Evolutionary conservation across 2,797 vertebrate genomes (phyloP).

Genomic region (Coluber constrictor): DNA sequence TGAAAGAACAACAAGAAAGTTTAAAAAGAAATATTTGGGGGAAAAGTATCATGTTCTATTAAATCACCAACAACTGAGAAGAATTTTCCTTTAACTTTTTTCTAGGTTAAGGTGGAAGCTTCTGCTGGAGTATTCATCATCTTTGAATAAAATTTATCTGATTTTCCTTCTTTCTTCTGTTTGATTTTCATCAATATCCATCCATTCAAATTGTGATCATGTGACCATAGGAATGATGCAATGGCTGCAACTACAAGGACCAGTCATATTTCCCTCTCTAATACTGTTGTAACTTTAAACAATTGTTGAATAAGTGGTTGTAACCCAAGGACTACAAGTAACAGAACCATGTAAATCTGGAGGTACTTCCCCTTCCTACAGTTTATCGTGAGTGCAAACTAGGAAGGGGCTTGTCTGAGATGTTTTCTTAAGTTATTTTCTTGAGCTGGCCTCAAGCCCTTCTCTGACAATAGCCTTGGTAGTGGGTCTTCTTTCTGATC

Average conservation of each 20-base stretch:
- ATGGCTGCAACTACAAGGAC: background rate
- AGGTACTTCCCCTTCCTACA: too few species aligned
- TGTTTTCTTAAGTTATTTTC: too few species aligned
- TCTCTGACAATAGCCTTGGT: too few species aligned
- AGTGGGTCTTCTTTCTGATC: background rate
- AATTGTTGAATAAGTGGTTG: too few species aligned
- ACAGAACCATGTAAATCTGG: too few species aligned
- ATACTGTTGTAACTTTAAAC: too few species aligned
- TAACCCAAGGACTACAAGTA: too few species aligned
- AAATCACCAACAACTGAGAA: background rate
- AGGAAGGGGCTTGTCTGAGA: too few species aligned
- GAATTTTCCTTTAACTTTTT: background rate
- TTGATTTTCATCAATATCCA: background rate
- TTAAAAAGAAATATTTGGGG: background rate
- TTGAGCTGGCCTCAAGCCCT: too few species aligned
- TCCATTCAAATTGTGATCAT: background rate
- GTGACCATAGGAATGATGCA: background rate
- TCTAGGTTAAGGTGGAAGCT: background rate
- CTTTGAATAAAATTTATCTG: background rate
- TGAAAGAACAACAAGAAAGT: background rate
- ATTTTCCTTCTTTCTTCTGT: background rate
- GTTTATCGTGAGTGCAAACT: too few species aligned
- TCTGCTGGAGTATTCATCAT: background rate
- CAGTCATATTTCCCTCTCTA: too few species aligned
- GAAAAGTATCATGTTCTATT: background rate